Evolutionary conservation across 53 echinoderm and acorn worm species (phyloP).

Genomic region (Zoroaster sp.): DNA sequence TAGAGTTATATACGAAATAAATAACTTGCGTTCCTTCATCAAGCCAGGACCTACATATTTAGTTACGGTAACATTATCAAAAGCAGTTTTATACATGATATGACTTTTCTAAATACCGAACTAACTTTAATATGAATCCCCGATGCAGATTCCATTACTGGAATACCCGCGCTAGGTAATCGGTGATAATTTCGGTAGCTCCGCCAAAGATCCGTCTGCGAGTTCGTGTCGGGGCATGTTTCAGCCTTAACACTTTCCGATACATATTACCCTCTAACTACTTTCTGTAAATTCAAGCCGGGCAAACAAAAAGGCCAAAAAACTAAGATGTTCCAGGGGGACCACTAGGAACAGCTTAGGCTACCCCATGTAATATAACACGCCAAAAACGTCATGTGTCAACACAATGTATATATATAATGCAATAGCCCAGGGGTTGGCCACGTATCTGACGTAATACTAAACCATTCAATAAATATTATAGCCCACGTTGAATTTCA

Average conservation of each 20-base stretch:
- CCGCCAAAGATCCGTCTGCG: background rate
- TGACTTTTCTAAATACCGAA: no score
- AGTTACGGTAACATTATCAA: no score
- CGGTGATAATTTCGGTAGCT: no score
- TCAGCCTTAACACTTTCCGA: background rate
- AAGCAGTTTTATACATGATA: no score
- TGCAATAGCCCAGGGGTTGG: background rate
- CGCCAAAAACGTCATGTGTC: background rate
- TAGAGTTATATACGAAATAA: no score
- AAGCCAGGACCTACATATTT: no score
- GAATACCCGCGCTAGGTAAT: no score
- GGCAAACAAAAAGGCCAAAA: background rate
- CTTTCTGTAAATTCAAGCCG: background rate
- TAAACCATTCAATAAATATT: constrained; percentile 17
- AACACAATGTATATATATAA: background rate
- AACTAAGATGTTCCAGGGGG: background rate
- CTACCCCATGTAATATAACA: background rate
- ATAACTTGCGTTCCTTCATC: no score
- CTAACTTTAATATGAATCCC: no score
- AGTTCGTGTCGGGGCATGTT: background rate
- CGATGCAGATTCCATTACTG: no score
- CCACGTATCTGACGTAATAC: constrained; percentile 6
- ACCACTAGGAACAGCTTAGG: background rate
- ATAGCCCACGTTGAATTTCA: background rate
- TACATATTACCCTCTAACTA: background rate